Evolutionary conservation across 1,140 invertebrate species (phyloP), one percentile per base, ranked within the genome.

Genomic region (Sitobion miscanthi): DNA sequence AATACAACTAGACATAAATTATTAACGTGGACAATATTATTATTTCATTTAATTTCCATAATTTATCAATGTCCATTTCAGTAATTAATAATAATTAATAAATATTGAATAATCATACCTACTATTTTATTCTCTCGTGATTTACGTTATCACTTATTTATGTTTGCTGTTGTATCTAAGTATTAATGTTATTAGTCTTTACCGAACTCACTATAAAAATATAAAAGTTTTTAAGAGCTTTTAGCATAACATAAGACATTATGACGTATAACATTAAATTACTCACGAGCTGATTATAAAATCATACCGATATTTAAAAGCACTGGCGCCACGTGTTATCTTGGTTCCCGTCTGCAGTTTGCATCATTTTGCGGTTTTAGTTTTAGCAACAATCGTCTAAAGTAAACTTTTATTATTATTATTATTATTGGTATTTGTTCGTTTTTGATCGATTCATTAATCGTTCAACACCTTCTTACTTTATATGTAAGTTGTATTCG

Each of bases 191-290:
- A 52, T 88, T 35, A 52, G 86, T 88, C 52, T 52, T 52, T 54
- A 52, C n/a, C 30, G 21, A 87, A 49, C 25, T n/a, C 45, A 23
- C 35, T 88, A 45, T 88, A 90, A 14, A 21, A 90, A 62, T 62
- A 1, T 42, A 14, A 25, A 90, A 52, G 88, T 57, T 90, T 90
- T 57, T 38, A 57, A 90, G 88, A 90, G 88, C 52, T 90, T 90
- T 90, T 90, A 90, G 88, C 4, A 47, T 42, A 49, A 35, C 30
- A 14, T 69, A 69, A 69, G 62, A n/a, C 62, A 69, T 69, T 69
- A 69, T 30, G 62, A 69, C 62, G 62, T 30, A n/a, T n/a, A 69
- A 30, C 88, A 42, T 90, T 57, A 90, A 57, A 62, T 57, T 57
- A 90, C 52, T 90, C 35, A 42, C 14, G 57, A 54, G 52, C 88